Conservation (phyloP, 1,140 invertebrate species). For the Hycleus cichorii region DNA sequence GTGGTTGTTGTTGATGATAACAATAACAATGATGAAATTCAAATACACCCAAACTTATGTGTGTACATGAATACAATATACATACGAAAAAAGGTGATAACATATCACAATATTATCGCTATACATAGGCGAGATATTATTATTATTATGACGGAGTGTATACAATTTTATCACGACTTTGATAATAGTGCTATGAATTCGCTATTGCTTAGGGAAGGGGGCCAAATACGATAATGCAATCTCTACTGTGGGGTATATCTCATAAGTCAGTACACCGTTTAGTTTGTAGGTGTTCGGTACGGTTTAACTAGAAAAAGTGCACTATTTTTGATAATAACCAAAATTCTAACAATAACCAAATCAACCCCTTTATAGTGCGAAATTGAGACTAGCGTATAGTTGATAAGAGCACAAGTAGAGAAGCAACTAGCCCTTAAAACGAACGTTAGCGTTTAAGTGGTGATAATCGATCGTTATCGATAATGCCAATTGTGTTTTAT, state of each 20-base stretch:
- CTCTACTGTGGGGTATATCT: constrained; percentile 19
- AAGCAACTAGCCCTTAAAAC: neutral
- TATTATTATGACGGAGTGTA: constrained; percentile 33
- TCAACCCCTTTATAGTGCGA: neutral
- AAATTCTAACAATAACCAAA: neutral
- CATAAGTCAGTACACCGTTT: constrained; percentile 16
- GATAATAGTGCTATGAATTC: constrained; percentile 33
- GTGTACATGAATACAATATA: neutral
- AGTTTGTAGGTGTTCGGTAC: constrained; percentile 20
- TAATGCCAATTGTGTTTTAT: neutral
- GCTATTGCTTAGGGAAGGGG: constrained; percentile 26
- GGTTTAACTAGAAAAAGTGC: neutral
- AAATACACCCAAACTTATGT: neutral
- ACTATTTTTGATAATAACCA: neutral
- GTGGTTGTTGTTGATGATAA: too few relatives aligned
- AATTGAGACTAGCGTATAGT: neutral
- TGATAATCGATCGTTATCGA: neutral
- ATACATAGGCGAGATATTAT: constrained; percentile 14
- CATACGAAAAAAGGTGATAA: constrained; percentile 31
- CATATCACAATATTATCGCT: constrained; percentile 30
- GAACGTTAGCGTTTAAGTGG: neutral
- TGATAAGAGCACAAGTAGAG: neutral
- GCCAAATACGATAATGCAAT: constrained; percentile 20
- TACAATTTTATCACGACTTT: constrained; percentile 31
- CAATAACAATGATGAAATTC: too few relatives aligned